Evolutionary conservation across 2,797 vertebrate species (phyloP).

Genomic region (Anguilla marmorata): DNA sequence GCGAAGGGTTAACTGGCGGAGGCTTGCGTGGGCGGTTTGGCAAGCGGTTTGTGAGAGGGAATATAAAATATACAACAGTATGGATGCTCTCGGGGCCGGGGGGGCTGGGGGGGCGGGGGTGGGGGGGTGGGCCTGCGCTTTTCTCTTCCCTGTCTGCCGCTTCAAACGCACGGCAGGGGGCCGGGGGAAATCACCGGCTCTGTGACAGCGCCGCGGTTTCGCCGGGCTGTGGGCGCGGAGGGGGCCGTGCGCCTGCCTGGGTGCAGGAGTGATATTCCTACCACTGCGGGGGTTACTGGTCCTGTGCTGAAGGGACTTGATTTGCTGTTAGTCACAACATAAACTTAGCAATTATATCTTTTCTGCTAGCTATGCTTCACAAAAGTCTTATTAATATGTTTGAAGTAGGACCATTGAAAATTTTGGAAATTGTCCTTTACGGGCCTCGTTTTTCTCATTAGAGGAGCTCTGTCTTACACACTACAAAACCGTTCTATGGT

Average conservation of each 20-base stretch:
- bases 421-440: not conserved
- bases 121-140: not conserved
- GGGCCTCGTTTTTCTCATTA: not conserved
- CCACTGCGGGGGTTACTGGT: too few relatives aligned
- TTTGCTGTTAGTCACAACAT: too few relatives aligned
- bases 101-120: not conserved
- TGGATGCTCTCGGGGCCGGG: not conserved
- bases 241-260: too few relatives aligned
- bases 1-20: not conserved
- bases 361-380: too few relatives aligned
- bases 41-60: not conserved
- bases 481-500: not conserved
- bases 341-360: too few relatives aligned
- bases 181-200: not conserved
- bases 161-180: not conserved
- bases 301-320: too few relatives aligned
- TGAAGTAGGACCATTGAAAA: not conserved
- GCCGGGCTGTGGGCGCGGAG: too few relatives aligned
- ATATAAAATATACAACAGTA: slow-evolving; percentile 1
- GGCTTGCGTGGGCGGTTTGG: not conserved
- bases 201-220: not conserved
- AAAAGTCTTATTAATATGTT: too few relatives aligned
- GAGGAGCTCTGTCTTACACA: not conserved
- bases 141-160: not conserved
- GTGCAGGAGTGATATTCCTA: too few relatives aligned